Conservation (phyloP, 2,113 vertebrate genomes). For the Prochilodus magdalenae region DNA sequence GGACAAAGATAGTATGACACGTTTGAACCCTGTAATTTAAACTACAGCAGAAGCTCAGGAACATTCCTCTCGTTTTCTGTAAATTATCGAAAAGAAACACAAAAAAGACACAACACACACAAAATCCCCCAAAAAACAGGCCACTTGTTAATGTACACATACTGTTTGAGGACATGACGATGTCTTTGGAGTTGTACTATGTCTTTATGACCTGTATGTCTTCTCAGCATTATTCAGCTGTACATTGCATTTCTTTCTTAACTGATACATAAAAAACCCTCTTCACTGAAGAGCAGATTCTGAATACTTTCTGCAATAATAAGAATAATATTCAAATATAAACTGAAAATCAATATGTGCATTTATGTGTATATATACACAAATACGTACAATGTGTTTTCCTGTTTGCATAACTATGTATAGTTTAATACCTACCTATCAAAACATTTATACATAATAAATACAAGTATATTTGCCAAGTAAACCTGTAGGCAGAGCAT, state of each 20-base stretch:
- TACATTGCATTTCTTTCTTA: conserved; percentile 14
- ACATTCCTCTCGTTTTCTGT: background rate
- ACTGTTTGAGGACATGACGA: background rate
- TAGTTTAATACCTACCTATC: background rate
- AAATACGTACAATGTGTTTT: background rate
- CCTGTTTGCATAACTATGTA: conserved; percentile 12
- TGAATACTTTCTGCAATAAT: conserved; percentile 14
- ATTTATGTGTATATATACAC: conserved; percentile 4
- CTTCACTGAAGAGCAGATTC: conserved; percentile 37
- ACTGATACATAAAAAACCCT: conserved; percentile 1
- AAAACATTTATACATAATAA: conserved; percentile 6
- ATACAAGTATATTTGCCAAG: background rate
- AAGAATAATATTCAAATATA: conserved; percentile 32
- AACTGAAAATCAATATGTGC: conserved; percentile 9
- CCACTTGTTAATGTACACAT: background rate
- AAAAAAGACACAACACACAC: background rate
- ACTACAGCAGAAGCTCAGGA: background rate
- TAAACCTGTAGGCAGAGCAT: background rate
- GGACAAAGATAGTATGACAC: background rate
- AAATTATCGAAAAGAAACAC: background rate
- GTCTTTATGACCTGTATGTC: background rate
- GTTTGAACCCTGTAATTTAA: background rate
- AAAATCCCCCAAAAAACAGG: background rate
- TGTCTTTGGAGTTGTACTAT: background rate
- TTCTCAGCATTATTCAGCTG: conserved; percentile 15